A percentile compares a stretch with the other conserved stretches of the same genome.
Conservation (phyloP, 1,140 invertebrate species). For the Nephotettix cincticeps region DNA sequence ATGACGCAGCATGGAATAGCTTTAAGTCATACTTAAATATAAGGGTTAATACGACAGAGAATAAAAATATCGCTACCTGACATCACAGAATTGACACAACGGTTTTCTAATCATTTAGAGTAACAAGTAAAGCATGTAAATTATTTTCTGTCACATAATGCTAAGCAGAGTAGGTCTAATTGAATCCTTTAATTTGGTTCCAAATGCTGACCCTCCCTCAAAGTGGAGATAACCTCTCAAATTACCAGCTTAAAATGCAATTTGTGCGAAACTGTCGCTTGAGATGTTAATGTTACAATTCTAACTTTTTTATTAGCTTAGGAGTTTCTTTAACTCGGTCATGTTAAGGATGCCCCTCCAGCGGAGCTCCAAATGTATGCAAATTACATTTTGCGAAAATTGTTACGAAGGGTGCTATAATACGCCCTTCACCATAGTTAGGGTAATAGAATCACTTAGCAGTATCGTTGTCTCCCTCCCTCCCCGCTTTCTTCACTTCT, state of each 20-base stretch:
- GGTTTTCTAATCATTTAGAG: no score
- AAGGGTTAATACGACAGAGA: no score
- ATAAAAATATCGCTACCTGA: no score
- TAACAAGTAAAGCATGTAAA: no score
- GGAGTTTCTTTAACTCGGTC: slow-evolving; percentile 13
- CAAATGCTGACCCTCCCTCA: neutral
- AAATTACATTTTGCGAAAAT: slow-evolving; percentile 24
- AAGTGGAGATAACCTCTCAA: neutral
- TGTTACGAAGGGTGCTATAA: slow-evolving; percentile 7
- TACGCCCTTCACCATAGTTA: neutral
- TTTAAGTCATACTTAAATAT: no score
- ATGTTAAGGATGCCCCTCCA: neutral
- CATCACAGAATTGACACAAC: no score
- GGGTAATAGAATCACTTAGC: slow-evolving; percentile 19
- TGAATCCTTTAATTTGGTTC: no score
- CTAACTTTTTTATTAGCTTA: slow-evolving; percentile 19
- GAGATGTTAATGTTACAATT: neutral
- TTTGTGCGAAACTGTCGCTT: neutral
- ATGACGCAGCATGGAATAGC: no score
- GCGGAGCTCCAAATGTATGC: neutral
- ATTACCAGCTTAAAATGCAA: neutral
- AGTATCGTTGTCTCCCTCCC: neutral
- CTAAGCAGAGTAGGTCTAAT: no score
- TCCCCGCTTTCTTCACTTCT: no score
- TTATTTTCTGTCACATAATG: no score